Percentiles rank a stretch among this genome's conserved stretches.
These are phyloP conservation scores for Oxyura jamaicensis DNA, from an alignment of 2,113 vertebrate genomes.

Conservation along the genomic window DNA sequence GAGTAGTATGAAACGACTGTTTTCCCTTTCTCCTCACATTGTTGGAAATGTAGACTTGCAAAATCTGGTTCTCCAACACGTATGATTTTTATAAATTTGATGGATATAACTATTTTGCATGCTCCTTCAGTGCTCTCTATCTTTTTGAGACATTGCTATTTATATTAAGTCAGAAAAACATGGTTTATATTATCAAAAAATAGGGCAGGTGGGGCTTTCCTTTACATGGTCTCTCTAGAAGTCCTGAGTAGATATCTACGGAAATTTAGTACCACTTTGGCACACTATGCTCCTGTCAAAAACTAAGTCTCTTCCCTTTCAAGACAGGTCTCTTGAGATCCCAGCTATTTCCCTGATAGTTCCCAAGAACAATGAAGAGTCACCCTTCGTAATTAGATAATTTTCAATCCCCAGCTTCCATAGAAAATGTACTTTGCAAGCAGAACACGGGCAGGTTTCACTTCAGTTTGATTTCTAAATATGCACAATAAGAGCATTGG, in stretches of 20 bases:
- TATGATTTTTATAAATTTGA: background rate
- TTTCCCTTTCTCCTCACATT: background rate
- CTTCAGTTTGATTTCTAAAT: background rate
- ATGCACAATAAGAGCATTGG: background rate
- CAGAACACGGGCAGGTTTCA: background rate
- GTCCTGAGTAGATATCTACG: background rate
- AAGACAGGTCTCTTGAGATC: constrained; percentile 31
- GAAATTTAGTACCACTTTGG: background rate
- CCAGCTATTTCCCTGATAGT: constrained; percentile 29
- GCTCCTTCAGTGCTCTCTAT: background rate
- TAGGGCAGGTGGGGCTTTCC: background rate
- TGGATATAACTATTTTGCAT: background rate
- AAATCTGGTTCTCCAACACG: background rate
- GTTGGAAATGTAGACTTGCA: background rate
- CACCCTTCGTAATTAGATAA: background rate
- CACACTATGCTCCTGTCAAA: background rate
- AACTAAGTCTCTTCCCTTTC: constrained; percentile 9
- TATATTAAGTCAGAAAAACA: background rate
- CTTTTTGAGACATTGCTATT: background rate
- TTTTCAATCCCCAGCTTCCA: background rate
- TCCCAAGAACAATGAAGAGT: constrained; percentile 10
- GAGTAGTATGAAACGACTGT: background rate
- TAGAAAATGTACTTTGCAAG: background rate
- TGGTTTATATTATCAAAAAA: background rate
- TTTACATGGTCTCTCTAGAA: background rate